phyloP scores from a whole-genome alignment of 1,140 invertebrate genomes.

The Achroia grisella region DNA sequence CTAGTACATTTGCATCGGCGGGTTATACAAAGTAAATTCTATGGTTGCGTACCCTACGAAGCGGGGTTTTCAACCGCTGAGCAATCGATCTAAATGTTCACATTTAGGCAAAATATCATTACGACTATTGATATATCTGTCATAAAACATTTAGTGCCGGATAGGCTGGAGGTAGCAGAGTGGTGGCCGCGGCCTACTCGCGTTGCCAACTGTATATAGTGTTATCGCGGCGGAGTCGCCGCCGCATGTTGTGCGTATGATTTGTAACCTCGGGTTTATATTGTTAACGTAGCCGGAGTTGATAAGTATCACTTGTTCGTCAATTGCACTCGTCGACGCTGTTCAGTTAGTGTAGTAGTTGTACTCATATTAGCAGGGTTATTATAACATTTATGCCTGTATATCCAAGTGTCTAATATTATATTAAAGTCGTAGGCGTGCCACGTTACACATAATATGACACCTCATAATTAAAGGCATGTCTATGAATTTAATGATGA shows the following conservation, averaged over 20 bases:
- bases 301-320: conserved; percentile 70
- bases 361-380: conserved; percentile 42
- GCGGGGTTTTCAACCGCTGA: too few relatives aligned
- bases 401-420: conserved; percentile 10
- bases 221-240: conserved; percentile 38
- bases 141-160: too few relatives aligned
- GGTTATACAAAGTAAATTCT: too few relatives aligned
- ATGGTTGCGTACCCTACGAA: too few relatives aligned
- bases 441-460: conserved; percentile 1
- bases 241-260: conserved; percentile 37
- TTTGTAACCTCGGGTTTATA: conserved; percentile 50
- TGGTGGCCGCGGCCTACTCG: neutral
- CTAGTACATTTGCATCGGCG: too few relatives aligned
- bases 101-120: too few relatives aligned
- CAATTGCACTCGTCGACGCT: conserved; percentile 67
- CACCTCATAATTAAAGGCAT: conserved; percentile 7
- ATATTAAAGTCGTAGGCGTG: conserved; percentile 29
- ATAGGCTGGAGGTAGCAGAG: neutral
- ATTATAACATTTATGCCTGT: conserved; percentile 18
- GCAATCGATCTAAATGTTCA: too few relatives aligned
- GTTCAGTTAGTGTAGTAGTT: conserved; percentile 52
- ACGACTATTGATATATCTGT: too few relatives aligned
- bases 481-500: conserved; percentile 23
- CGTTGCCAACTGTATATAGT: conserved; percentile 31
- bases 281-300: conserved; percentile 66